Evolutionary conservation across 37 sponge, comb jelly and placozoan species (phyloP).

Genomic region (Mnemiopsis leidyi): DNA sequence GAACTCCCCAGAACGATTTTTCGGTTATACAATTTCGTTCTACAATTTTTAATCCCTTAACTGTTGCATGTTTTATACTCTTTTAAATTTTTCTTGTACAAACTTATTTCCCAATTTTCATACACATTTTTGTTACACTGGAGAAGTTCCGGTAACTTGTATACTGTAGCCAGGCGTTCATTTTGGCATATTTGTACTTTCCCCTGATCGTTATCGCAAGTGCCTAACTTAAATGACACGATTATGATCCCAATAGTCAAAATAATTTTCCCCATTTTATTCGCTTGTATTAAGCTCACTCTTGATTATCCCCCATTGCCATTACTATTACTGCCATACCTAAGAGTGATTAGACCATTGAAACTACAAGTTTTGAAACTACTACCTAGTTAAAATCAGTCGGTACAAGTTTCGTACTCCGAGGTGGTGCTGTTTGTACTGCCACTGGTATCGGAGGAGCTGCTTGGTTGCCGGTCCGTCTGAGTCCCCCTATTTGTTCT

Average conservation of each 20-base stretch:
- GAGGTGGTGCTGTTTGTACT: not conserved
- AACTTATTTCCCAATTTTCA: slow-evolving; percentile 35
- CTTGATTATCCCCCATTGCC: not conserved
- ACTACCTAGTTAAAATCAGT: not conserved
- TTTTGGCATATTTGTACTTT: slow-evolving; percentile 40
- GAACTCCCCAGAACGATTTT: slow-evolving; percentile 8
- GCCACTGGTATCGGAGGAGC: not conserved
- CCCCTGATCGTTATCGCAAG: not conserved
- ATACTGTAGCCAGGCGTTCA: not conserved
- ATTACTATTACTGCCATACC: not conserved
- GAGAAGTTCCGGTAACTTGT: slow-evolving; percentile 23
- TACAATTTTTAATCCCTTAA: not conserved
- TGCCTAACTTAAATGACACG: not conserved
- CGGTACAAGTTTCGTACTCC: not conserved
- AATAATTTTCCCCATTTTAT: not conserved
- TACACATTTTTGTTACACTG: not conserved
- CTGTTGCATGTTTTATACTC: not conserved
- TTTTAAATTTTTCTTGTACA: slow-evolving; percentile 11
- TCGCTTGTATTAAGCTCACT: not conserved
- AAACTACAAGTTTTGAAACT: not conserved
- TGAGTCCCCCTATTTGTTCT: not conserved
- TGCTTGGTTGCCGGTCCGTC: not conserved
- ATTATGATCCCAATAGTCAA: not conserved
- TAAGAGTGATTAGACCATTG: not conserved
- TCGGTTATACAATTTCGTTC: not conserved